phyloP scores from a whole-genome alignment of 1,140 invertebrate genomes.

The Chironomus tepperi region DNA sequence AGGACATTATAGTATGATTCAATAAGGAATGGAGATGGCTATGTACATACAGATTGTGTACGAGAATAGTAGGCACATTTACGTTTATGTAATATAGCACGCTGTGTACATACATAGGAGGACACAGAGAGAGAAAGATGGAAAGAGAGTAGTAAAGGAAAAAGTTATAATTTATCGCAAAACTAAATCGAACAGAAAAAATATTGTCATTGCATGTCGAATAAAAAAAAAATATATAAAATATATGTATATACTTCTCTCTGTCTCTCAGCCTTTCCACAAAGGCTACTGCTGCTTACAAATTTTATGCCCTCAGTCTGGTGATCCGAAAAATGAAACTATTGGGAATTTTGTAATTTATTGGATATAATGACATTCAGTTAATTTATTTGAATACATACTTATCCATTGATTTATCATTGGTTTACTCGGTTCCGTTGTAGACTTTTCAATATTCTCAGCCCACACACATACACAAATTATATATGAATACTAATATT shows the following conservation, averaged over 20 bases:
- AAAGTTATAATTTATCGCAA: slow-evolving; percentile 4
- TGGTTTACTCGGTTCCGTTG: not conserved
- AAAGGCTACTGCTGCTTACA: not conserved
- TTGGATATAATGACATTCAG: slow-evolving; percentile 18
- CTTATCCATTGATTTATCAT: slow-evolving; percentile 17
- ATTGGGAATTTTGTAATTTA: slow-evolving; percentile 21
- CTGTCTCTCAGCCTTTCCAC: not conserved
- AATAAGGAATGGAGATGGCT: too few species aligned
- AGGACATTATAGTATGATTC: too few species aligned
- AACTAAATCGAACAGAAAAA: slow-evolving; percentile 24
- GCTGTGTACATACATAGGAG: too few species aligned
- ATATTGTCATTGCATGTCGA: slow-evolving; percentile 20
- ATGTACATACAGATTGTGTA: too few species aligned
- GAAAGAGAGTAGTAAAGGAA: not conserved
- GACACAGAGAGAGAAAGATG: not conserved
- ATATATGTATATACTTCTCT: not conserved
- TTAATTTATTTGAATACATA: slow-evolving; percentile 19
- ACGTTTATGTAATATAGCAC: too few species aligned
- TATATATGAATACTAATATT: not conserved
- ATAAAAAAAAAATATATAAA: not conserved
- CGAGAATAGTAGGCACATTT: too few species aligned
- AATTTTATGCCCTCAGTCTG: not conserved
- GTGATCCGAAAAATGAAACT: slow-evolving; percentile 23
- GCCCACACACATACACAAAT: not conserved
- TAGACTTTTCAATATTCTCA: slow-evolving; percentile 13